These are phyloP conservation scores for Centrocercus urophasianus DNA, from an alignment of 2,113 vertebrate genomes.

Conservation along the genomic window DNA sequence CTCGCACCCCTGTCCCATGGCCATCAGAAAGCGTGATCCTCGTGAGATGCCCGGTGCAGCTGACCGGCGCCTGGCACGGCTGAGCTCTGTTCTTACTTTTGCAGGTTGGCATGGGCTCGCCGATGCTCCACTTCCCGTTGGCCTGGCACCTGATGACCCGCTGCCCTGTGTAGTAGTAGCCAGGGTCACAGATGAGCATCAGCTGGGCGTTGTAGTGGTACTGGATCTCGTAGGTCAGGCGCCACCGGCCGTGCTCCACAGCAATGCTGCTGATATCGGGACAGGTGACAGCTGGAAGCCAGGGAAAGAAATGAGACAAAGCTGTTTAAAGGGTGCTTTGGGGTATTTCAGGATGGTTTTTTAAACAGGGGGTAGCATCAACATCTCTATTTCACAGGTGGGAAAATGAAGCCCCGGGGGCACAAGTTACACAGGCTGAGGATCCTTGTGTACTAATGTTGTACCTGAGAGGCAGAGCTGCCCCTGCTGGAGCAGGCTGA, in stretches of 20 bases:
- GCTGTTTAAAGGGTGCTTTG: not conserved
- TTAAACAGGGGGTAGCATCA: not conserved
- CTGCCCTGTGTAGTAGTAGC: slow-evolving; percentile 94
- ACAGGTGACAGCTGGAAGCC: slow-evolving; percentile 86
- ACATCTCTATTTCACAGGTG: not conserved
- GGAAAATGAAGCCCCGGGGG: not conserved
- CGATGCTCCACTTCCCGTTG: slow-evolving; percentile 92
- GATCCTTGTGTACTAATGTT: not conserved
- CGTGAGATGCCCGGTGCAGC: rapidly evolving
- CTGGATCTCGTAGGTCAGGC: slow-evolving; percentile 91
- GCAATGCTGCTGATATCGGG: slow-evolving; percentile 89
- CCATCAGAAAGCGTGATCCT: not conserved
- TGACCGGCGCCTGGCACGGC: rapidly evolving
- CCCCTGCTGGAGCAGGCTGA: not conserved
- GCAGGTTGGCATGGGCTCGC: slow-evolving; percentile 88
- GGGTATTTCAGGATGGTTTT: not conserved
- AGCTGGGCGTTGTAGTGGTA: slow-evolving; percentile 94
- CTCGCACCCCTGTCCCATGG: rapidly evolving
- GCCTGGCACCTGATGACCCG: slow-evolving; percentile 92
- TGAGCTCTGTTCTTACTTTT: slow-evolving; percentile 84
- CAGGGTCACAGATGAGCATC: slow-evolving; percentile 95
- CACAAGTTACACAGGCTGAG: not conserved
- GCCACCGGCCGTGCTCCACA: slow-evolving; percentile 94
- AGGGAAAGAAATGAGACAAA: not conserved
- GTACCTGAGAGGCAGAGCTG: not conserved